These are phyloP conservation scores for Nemoura dubitans DNA, from an alignment of 2,888 invertebrate genomes.

Conservation along the genomic window DNA sequence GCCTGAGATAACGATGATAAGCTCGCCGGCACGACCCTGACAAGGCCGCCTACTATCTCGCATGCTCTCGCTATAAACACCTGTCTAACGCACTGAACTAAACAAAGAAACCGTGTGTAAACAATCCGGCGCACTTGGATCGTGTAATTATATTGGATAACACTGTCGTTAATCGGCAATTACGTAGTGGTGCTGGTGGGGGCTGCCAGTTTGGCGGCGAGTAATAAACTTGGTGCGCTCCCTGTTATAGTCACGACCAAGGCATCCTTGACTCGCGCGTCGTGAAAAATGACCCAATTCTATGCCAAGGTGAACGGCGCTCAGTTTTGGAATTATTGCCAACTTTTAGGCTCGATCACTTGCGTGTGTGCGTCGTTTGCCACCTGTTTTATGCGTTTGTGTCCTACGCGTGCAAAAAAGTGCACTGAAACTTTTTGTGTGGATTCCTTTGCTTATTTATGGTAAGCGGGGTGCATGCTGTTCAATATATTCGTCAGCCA, in stretches of 20 bases:
- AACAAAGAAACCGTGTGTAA: not conserved
- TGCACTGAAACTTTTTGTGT: not conserved
- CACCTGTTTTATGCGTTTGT: not conserved
- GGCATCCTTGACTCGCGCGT: not conserved
- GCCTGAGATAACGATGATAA: conserved; percentile 24
- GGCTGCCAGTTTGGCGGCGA: not conserved
- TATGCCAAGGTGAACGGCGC: not conserved
- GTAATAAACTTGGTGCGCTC: not conserved
- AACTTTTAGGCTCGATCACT: not conserved
- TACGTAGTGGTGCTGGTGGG: not conserved
- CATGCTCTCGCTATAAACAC: not conserved
- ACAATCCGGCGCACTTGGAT: conserved; percentile 18
- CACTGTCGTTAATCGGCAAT: not conserved
- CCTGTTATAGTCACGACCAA: not conserved
- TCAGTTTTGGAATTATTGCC: not conserved
- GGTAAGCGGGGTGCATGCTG: too few relatives aligned
- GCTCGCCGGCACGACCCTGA: conserved; percentile 16
- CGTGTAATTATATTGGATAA: not conserved
- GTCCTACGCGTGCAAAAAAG: not conserved
- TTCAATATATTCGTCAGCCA: too few relatives aligned
- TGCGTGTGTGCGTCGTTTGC: not conserved
- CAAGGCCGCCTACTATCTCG: conserved; percentile 40
- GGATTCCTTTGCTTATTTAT: too few relatives aligned
- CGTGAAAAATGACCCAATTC: not conserved
- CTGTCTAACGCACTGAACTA: not conserved